Percentiles rank a stretch among this genome's conserved stretches.
phyloP scores from a whole-genome alignment of 2,797 vertebrate species.

The Catamblyrhynchus diadema region DNA sequence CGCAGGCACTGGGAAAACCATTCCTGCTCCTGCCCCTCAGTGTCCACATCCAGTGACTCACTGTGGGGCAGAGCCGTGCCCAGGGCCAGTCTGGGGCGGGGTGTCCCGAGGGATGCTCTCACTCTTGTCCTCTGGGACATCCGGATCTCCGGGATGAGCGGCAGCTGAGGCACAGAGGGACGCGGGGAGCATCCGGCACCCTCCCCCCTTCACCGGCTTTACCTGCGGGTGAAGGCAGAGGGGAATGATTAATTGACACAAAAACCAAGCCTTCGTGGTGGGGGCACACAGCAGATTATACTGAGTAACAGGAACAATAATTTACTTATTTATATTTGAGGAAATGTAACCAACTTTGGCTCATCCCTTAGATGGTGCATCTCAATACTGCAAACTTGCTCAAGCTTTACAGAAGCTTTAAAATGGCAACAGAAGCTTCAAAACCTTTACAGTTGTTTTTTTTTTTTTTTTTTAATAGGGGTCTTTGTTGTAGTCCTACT shows the following conservation, averaged over 20 bases:
- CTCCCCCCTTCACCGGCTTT: accelerated
- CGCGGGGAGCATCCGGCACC: not conserved
- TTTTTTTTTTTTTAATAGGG: not conserved
- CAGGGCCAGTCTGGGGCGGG: not conserved
- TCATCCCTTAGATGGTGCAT: accelerated
- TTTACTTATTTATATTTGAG: not conserved
- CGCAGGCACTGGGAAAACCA: accelerated
- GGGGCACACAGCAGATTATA: not conserved
- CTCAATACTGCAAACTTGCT: accelerated
- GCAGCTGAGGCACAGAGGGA: not conserved
- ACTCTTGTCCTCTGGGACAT: not conserved
- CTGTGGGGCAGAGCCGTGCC: not conserved
- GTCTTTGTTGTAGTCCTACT: not conserved
- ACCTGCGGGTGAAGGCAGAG: not conserved
- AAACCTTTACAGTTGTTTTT: not conserved
- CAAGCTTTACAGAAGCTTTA: not conserved
- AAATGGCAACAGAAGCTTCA: not conserved
- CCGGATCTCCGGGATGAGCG: not conserved
- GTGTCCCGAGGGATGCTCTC: not conserved
- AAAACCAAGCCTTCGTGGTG: accelerated
- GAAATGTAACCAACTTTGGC: not conserved
- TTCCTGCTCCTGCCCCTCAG: not conserved
- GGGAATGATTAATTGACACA: not conserved
- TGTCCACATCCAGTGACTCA: too few species aligned
- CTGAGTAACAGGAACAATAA: not conserved